Evolutionary conservation across 2,113 vertebrate genomes (phyloP), one percentile per base, ranked within the genome.

Genomic region (Hyla sarda): DNA sequence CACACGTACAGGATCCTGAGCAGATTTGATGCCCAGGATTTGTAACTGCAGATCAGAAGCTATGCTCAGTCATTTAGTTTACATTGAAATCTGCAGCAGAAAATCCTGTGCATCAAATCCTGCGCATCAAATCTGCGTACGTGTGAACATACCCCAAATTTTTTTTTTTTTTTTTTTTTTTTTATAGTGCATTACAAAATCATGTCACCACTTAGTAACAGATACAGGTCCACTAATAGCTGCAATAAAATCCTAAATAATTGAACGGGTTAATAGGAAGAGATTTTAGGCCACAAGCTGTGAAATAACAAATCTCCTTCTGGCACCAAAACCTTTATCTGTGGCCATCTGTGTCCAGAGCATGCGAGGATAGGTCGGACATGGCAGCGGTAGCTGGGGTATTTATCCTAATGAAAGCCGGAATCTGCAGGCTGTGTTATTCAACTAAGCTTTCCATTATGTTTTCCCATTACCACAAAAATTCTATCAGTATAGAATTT

Each of bases 261-360:
- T 28, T 74, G 23, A 34, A 65, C 47, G 74, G 47, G 85, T 87
- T 86, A 86, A 74, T 82, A 58, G 77, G 74, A 86, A 86, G 78
- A 87, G 85, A 87, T 87, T 82, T 87, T 52, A 87, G 78, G 83
- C 11, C 72, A 48, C 67, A 62, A 87, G 41, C 85, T 87, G 85
- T 87, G 85, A 87, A 87, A 87, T 73, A 67, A 74, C 67, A 82
- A 87, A 87, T 82, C 85, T 52, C 85, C 85, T 74, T 82, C 78
- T 87, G 85, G 34, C 62, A 80, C 52, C 67, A 28, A 37, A 69
- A 82, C 85, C 85, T 69, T 82, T 73, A 82, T 82, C 65, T 87
- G 67, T 74, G 78, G 37, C 77, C 85, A 87, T 87, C 85, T 87
- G 85, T 72, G 85, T 28, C 5, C 34, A 81, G 76, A 86, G 76